Evolutionary conservation across 2,113 vertebrate species (phyloP).

Genomic region (Hucho hucho): DNA sequence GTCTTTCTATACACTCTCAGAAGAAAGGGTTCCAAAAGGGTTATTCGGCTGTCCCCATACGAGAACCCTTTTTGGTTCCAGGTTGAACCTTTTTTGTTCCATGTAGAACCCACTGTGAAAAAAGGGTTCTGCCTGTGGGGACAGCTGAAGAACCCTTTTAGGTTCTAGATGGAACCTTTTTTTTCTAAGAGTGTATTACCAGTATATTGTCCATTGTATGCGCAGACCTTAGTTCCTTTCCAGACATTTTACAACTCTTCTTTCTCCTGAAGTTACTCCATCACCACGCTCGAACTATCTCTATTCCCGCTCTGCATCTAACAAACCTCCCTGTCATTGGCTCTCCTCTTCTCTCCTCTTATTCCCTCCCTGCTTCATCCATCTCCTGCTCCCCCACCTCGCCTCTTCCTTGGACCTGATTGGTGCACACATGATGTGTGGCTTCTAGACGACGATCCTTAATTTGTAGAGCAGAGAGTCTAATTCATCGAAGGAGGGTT

Average conservation of each 20-base stretch:
- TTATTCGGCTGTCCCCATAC: no score
- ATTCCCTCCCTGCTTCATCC: slow-evolving; percentile 58
- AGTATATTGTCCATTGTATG: neutral
- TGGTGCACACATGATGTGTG: slow-evolving; percentile 63
- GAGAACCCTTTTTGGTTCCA: no score
- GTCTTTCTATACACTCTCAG: neutral
- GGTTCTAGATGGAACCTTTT: no score
- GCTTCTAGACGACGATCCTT: slow-evolving; percentile 84
- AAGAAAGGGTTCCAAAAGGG: no score
- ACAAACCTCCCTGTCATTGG: slow-evolving; percentile 57
- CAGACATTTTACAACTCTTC: neutral
- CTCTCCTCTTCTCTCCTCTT: slow-evolving; percentile 44
- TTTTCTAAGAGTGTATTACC: neutral
- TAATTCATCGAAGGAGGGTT: slow-evolving; percentile 88
- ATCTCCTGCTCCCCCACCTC: slow-evolving; percentile 49
- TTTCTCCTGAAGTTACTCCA: neutral
- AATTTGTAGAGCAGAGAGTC: slow-evolving; percentile 92
- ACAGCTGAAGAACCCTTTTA: no score
- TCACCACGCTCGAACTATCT: neutral
- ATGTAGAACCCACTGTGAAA: no score
- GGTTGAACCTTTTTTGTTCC: no score
- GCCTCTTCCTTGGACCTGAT: slow-evolving; percentile 66
- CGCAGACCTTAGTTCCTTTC: neutral
- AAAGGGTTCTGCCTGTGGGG: no score
- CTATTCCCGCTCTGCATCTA: slow-evolving; percentile 71